phyloP scores from a whole-genome alignment of 2,797 vertebrate species.

The Sebastes diploproa region DNA sequence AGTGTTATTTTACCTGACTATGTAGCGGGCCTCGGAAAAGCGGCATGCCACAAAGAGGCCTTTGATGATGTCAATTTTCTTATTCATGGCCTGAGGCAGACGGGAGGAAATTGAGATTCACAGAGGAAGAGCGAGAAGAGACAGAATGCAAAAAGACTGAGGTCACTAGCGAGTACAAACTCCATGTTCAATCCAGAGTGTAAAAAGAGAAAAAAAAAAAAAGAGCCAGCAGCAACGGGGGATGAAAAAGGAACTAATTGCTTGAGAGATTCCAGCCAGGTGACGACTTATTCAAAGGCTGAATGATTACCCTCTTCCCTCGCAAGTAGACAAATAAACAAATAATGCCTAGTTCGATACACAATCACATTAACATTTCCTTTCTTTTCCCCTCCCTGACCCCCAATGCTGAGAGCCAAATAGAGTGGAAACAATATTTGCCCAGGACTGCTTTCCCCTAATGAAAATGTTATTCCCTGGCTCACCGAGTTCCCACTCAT shows the following conservation, averaged over 20 bases:
- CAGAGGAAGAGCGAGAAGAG: slow-evolving; percentile 53
- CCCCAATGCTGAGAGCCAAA: slow-evolving; percentile 2
- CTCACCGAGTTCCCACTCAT: slow-evolving; percentile 91
- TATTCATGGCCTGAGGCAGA: slow-evolving; percentile 88
- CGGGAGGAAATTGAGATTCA: slow-evolving; percentile 71
- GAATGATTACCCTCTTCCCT: slow-evolving; percentile 9
- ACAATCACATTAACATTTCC: slow-evolving; percentile 35
- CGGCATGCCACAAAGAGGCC: slow-evolving; percentile 93
- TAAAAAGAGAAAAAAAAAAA: background rate
- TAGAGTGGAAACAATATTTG: slow-evolving; percentile 44
- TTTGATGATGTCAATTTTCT: slow-evolving; percentile 95
- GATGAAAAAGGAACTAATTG: slow-evolving; percentile 52
- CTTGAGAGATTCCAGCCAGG: slow-evolving; percentile 28
- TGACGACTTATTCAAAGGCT: slow-evolving; percentile 41
- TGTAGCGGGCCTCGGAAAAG: slow-evolving; percentile 90
- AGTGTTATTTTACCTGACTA: slow-evolving; percentile 85
- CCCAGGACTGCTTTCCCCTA: slow-evolving; percentile 13
- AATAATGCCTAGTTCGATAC: slow-evolving; percentile 25
- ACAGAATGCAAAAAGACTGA: slow-evolving; percentile 62
- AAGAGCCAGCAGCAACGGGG: background rate
- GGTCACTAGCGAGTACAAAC: slow-evolving; percentile 62
- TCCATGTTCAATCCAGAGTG: slow-evolving; percentile 48
- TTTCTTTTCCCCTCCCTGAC: slow-evolving; percentile 2
- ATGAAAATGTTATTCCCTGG: slow-evolving; percentile 62
- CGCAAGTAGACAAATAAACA: slow-evolving; percentile 32